These are phyloP conservation scores for Caenorhabditis japonica DNA, from an alignment of 2,888 invertebrate genomes.

Conservation along the genomic window DNA sequence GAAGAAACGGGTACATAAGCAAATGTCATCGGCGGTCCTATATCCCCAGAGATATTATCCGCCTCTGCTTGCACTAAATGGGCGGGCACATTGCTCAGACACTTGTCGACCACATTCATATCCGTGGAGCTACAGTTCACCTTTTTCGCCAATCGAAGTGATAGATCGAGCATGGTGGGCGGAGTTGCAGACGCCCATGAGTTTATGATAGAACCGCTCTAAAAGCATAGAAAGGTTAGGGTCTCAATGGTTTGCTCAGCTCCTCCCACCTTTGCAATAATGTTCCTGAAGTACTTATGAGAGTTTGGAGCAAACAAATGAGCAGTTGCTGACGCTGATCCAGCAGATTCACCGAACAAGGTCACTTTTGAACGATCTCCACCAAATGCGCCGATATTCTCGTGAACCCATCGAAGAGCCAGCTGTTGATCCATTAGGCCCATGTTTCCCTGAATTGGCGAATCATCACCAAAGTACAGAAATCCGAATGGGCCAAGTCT, in stretches of 20 bases:
- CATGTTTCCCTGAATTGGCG: slow-evolving; percentile 89
- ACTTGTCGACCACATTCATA: slow-evolving; percentile 81
- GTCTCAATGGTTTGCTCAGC: not conserved
- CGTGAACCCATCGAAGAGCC: slow-evolving; percentile 92
- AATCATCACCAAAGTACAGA: slow-evolving; percentile 86
- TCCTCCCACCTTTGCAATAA: slow-evolving; percentile 70
- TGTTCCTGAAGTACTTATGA: slow-evolving; percentile 82
- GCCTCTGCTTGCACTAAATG: slow-evolving; percentile 82
- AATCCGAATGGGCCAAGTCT: slow-evolving; percentile 94
- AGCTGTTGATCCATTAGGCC: slow-evolving; percentile 93
- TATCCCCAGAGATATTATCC: slow-evolving; percentile 71
- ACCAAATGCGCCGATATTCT: slow-evolving; percentile 91
- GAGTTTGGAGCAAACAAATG: slow-evolving; percentile 87
- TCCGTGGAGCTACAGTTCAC: slow-evolving; percentile 74
- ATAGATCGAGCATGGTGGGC: slow-evolving; percentile 80
- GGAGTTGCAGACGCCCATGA: slow-evolving; percentile 92
- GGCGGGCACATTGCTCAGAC: slow-evolving; percentile 81
- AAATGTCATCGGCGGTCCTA: slow-evolving; percentile 81
- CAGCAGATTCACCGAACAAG: slow-evolving; percentile 90
- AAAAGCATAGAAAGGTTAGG: slow-evolving; percentile 79
- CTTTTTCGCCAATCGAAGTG: slow-evolving; percentile 64
- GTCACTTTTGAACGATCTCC: slow-evolving; percentile 83
- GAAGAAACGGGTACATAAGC: slow-evolving; percentile 94
- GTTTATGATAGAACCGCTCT: slow-evolving; percentile 91
- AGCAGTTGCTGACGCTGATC: slow-evolving; percentile 84